Conservation (phyloP, 2,888 invertebrate species). For the Druceiella hillmani region DNA sequence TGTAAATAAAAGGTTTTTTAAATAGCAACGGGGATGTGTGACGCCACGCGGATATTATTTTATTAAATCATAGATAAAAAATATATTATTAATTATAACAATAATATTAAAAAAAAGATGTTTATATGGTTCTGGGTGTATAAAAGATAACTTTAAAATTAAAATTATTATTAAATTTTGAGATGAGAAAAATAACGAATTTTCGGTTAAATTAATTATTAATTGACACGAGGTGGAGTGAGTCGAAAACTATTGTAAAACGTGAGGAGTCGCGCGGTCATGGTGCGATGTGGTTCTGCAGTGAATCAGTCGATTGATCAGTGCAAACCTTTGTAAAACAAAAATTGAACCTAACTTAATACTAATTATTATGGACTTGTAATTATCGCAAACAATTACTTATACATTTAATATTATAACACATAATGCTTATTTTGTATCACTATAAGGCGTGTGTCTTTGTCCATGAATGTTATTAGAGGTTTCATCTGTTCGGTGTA, state of each 20-base stretch:
- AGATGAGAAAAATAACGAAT: no score
- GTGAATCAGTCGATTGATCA: no score
- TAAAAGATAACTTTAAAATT: conserved; percentile 47
- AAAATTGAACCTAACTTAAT: conserved; percentile 47
- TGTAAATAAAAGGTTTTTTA: conserved; percentile 55
- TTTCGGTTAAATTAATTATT: no score
- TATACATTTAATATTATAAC: conserved; percentile 50
- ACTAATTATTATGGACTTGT: conserved; percentile 49
- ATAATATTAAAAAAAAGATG: conserved; percentile 53
- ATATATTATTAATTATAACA: conserved; percentile 21
- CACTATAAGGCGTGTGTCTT: conserved; percentile 48
- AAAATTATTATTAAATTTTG: conserved; percentile 36
- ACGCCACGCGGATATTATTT: conserved; percentile 35
- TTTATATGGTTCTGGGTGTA: conserved; percentile 56
- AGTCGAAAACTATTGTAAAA: conserved; percentile 48
- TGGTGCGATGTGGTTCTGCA: no score
- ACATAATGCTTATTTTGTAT: conserved; percentile 55
- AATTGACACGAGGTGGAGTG: conserved; percentile 48
- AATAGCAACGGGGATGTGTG: conserved; percentile 32
- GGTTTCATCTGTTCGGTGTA: conserved; percentile 48
- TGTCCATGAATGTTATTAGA: conserved; percentile 51
- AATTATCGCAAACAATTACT: conserved; percentile 48
- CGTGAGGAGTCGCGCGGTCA: not conserved
- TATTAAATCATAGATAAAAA: conserved; percentile 49
- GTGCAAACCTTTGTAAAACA: conserved; percentile 35